These are phyloP conservation scores for Octopus bimaculoides DNA, from an alignment of 1,140 invertebrate genomes.

Conservation along the genomic window DNA sequence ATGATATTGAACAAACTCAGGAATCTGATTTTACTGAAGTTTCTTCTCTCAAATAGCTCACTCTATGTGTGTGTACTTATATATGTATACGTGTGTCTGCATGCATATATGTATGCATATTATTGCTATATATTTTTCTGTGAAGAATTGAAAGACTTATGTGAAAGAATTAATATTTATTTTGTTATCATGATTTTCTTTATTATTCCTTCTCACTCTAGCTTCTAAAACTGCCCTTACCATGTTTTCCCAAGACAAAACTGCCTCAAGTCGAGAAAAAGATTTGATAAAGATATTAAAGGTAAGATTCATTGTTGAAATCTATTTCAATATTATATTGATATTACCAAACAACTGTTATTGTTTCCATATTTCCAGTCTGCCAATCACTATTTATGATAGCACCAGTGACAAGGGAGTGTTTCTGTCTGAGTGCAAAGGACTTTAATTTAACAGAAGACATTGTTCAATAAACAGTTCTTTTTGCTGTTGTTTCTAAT, in stretches of 20 bases:
- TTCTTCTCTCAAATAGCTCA: too few relatives aligned
- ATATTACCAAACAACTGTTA: background rate
- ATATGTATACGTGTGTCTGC: too few relatives aligned
- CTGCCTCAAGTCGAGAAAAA: slow-evolving; percentile 76
- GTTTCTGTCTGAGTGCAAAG: background rate
- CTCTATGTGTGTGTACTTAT: too few relatives aligned
- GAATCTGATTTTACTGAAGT: too few relatives aligned
- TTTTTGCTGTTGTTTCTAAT: background rate
- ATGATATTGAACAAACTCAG: too few relatives aligned
- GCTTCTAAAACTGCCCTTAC: slow-evolving; percentile 87
- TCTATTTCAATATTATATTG: slow-evolving; percentile 13
- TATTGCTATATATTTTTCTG: too few relatives aligned
- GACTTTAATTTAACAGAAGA: background rate
- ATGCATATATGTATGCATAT: too few relatives aligned
- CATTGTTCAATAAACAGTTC: background rate
- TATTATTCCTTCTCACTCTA: slow-evolving; percentile 29
- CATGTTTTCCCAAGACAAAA: slow-evolving; percentile 85
- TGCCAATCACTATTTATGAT: background rate
- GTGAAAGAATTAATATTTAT: background rate
- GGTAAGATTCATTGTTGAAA: slow-evolving; percentile 37
- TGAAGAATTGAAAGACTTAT: background rate
- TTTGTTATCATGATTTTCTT: slow-evolving; percentile 9
- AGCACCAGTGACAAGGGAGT: background rate
- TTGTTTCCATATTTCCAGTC: background rate
- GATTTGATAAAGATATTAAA: slow-evolving; percentile 91